These are phyloP conservation scores for Muricea muricata DNA, from an alignment of 92 coral and sea anemone species.

Conservation along the genomic window DNA sequence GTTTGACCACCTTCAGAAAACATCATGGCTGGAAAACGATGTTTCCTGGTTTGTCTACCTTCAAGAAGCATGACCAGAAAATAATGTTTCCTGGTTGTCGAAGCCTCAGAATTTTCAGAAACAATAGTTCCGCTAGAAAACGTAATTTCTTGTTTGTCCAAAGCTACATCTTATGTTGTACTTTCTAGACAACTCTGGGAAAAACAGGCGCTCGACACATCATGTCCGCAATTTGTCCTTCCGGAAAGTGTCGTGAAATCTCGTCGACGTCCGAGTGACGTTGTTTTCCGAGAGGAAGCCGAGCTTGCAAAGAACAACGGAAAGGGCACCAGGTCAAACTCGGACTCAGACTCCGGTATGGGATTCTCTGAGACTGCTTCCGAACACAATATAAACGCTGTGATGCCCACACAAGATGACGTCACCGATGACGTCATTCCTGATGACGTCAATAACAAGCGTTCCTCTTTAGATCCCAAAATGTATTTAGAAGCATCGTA, in stretches of 20 bases:
- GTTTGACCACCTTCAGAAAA: no score
- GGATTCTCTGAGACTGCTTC: constrained; percentile 45
- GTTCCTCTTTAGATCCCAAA: constrained; percentile 8
- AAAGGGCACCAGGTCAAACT: constrained; percentile 27
- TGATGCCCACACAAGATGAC: neutral
- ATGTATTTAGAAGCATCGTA: constrained; percentile 33
- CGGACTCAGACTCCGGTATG: constrained; percentile 46
- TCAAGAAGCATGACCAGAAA: neutral
- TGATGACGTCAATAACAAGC: neutral
- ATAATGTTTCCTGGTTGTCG: neutral
- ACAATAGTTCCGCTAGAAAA: no score
- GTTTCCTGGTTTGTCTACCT: neutral
- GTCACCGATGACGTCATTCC: neutral
- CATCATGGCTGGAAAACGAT: neutral
- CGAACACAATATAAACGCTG: constrained; percentile 23
- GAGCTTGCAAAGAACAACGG: constrained; percentile 20
- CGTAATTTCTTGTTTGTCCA: no score
- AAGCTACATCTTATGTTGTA: neutral
- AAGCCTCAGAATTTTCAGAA: no score
- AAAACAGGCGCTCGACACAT: constrained; percentile 47
- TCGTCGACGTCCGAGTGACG: constrained; percentile 29
- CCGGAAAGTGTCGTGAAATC: constrained; percentile 8
- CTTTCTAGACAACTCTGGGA: constrained; percentile 38
- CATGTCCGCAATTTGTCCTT: constrained; percentile 10
- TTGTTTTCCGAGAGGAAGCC: neutral